These are phyloP conservation scores for Xyrauchen texanus DNA, from an alignment of 2,113 vertebrate species.

Conservation along the genomic window DNA sequence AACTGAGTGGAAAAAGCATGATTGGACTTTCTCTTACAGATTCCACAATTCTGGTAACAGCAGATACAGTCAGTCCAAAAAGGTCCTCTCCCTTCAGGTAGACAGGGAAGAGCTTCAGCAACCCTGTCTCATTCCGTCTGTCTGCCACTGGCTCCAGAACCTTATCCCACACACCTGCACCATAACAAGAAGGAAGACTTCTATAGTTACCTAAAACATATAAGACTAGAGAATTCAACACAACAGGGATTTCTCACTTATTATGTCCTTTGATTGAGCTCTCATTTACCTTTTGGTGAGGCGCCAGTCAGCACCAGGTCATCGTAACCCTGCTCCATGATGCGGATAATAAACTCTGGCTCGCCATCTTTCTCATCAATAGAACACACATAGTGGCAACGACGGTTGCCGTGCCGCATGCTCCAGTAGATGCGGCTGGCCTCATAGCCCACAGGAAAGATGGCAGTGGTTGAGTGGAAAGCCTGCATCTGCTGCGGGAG, in stretches of 20 bases:
- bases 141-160: slow-evolving; percentile 87
- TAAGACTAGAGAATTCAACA: background rate
- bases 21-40: slow-evolving; percentile 79
- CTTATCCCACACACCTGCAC: slow-evolving; percentile 91
- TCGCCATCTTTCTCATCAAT: slow-evolving; percentile 83
- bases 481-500: slow-evolving; percentile 89
- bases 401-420: slow-evolving; percentile 83
- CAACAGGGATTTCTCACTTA: too few species aligned
- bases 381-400: slow-evolving; percentile 91
- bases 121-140: slow-evolving; percentile 81
- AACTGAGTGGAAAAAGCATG: background rate
- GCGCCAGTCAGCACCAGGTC: slow-evolving; percentile 83
- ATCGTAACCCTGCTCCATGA: slow-evolving; percentile 89
- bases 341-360: slow-evolving; percentile 84
- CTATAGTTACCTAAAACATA: background rate
- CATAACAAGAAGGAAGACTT: slow-evolving; percentile 8
- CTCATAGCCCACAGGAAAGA: slow-evolving; percentile 91
- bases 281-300: slow-evolving; percentile 84
- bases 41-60: slow-evolving; percentile 90
- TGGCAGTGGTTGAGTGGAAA: slow-evolving; percentile 86
- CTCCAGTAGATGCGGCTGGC: slow-evolving; percentile 97
- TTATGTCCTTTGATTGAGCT: background rate
- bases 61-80: slow-evolving; percentile 90
- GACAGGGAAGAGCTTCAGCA: slow-evolving; percentile 89
- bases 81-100: slow-evolving; percentile 96